Evolutionary conservation across 1,140 invertebrate genomes (phyloP).

Genomic region (Drosophila albomicans): DNA sequence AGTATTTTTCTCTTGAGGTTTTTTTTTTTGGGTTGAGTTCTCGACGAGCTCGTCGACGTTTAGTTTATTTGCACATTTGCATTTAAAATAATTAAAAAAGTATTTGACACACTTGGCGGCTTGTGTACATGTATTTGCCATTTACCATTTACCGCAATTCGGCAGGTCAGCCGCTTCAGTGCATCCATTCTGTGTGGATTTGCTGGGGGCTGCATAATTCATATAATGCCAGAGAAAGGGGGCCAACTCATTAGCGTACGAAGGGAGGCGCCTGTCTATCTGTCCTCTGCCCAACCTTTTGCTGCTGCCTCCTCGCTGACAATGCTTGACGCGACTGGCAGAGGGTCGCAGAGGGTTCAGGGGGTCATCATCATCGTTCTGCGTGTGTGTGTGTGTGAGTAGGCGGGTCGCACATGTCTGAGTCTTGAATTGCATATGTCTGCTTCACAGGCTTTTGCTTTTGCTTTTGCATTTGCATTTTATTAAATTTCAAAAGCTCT

Average conservation of each 20-base stretch:
- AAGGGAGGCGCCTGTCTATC: neutral
- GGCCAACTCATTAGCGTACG: constrained; percentile 76
- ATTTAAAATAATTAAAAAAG: constrained; percentile 57
- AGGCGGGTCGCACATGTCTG: constrained; percentile 43
- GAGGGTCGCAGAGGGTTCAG: neutral
- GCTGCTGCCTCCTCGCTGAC: neutral
- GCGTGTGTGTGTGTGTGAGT: neutral
- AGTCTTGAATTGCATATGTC: constrained; percentile 63
- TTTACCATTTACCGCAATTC: constrained; percentile 62
- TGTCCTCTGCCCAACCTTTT: too few species aligned
- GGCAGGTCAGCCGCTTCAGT: constrained; percentile 53
- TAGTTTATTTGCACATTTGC: constrained; percentile 56
- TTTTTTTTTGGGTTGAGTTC: neutral
- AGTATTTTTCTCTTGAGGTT: neutral
- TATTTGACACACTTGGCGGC: constrained; percentile 16
- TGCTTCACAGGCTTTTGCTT: constrained; percentile 56
- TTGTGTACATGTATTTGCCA: constrained; percentile 42
- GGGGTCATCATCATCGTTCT: neutral
- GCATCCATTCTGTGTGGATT: constrained; percentile 40
- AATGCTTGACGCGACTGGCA: neutral
- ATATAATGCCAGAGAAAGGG: constrained; percentile 44
- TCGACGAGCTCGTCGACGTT: constrained; percentile 15
- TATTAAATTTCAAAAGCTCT: constrained; percentile 81
- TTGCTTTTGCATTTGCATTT: constrained; percentile 75
- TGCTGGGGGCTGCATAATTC: constrained; percentile 64